Percentiles rank a stretch among this genome's conserved stretches.
phyloP scores from a whole-genome alignment of 2,888 invertebrate species.

The Creontiades dilutus region DNA sequence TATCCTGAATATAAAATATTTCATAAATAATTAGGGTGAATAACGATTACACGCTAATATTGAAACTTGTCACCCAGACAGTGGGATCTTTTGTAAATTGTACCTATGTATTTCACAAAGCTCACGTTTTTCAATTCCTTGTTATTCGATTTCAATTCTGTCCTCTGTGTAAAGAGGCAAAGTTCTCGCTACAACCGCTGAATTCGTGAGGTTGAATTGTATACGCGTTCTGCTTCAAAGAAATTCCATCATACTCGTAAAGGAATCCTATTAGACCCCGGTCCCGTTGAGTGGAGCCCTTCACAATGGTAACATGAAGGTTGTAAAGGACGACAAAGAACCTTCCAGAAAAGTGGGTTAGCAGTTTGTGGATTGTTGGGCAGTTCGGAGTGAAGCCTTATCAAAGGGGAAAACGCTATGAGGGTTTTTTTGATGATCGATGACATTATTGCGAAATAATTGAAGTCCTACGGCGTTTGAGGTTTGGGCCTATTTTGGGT shows the following conservation, averaged over 20 bases:
- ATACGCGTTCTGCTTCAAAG: conserved; percentile 1
- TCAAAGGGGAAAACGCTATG: conserved; percentile 37
- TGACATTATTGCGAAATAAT: conserved; percentile 60
- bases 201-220: conserved; percentile 10
- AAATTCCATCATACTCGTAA: conserved; percentile 49
- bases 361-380: conserved; percentile 49
- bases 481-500: conserved; percentile 4
- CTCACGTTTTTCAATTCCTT: background rate
- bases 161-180: background rate
- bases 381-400: background rate
- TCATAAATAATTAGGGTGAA: too few relatives aligned
- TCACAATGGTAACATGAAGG: conserved; percentile 42
- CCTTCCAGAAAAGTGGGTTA: conserved; percentile 50
- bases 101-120: background rate
- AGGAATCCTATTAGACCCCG: conserved; percentile 49
- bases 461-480: conserved; percentile 31
- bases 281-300: conserved; percentile 37
- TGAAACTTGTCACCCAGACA: too few relatives aligned
- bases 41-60: too few relatives aligned
- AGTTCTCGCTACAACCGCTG: background rate
- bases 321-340: conserved; percentile 51
- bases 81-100: too few relatives aligned
- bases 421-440: conserved; percentile 58
- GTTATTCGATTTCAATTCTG: background rate
- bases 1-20: too few relatives aligned